Evolutionary conservation across 2,797 vertebrate genomes (phyloP).

Genomic region (Euphonia xanthogaster): DNA sequence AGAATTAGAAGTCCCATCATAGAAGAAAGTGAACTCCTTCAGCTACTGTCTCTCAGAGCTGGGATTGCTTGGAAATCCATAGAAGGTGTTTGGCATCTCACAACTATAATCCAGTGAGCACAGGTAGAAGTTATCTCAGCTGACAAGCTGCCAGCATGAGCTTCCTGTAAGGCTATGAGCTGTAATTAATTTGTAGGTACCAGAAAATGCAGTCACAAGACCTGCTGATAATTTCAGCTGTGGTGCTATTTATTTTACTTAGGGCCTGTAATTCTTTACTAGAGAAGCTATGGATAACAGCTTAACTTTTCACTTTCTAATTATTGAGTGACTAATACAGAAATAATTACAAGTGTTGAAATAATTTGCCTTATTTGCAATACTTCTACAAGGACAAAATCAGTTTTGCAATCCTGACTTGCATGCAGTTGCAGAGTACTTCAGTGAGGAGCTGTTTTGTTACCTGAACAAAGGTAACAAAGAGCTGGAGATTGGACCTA

Average conservation of each 20-base stretch:
- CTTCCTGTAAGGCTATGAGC: background rate
- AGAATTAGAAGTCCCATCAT: background rate
- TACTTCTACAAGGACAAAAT: background rate
- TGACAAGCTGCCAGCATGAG: background rate
- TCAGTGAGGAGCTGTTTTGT: background rate
- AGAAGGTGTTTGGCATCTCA: background rate
- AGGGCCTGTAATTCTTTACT: background rate
- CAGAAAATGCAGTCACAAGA: background rate
- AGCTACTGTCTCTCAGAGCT: background rate
- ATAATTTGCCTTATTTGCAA: slow-evolving; percentile 16
- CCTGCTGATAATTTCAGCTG: background rate
- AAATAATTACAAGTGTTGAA: slow-evolving; percentile 18
- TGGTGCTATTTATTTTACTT: background rate
- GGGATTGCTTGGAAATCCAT: background rate
- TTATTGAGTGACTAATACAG: slow-evolving; percentile 4
- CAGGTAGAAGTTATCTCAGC: background rate
- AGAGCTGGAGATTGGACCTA: background rate
- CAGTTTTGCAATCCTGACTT: slow-evolving; percentile 16
- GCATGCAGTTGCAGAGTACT: background rate
- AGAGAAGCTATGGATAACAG: background rate
- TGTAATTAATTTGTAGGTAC: background rate
- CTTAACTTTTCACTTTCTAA: slow-evolving; percentile 1
- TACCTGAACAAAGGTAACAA: background rate
- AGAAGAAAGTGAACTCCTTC: background rate
- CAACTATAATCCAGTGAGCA: background rate